Percentiles rank a stretch among this genome's conserved stretches.
Conservation (phyloP, 2,888 invertebrate genomes). For the Bombyx huttoni region DNA sequence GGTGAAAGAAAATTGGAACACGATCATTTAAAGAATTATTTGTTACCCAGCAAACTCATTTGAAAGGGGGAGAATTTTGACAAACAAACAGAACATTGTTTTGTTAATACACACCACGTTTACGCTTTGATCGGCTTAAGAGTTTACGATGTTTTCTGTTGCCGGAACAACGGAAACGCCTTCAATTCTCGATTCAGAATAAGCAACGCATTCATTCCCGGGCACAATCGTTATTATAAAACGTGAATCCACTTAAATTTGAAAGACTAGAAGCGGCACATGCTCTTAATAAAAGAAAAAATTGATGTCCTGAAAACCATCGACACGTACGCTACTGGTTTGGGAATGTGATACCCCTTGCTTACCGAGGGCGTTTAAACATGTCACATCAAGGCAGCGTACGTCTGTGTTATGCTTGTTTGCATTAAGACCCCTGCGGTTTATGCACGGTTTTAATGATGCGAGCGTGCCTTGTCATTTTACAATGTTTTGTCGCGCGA, state of each 20-base stretch:
- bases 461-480: conserved; percentile 32
- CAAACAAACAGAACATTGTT: neutral
- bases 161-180: neutral
- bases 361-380: neutral
- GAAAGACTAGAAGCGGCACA: too few species aligned
- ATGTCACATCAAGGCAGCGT: neutral
- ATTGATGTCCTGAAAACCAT: too few species aligned
- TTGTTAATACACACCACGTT: neutral
- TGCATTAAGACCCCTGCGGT: conserved; percentile 21
- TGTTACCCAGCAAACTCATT: conserved; percentile 12
- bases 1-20: conserved; percentile 16
- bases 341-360: too few species aligned
- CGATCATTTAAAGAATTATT: conserved; percentile 18
- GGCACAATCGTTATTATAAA: too few species aligned
- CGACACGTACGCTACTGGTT: too few species aligned
- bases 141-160: neutral
- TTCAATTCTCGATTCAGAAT: too few species aligned
- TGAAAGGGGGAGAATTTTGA: conserved; percentile 8
- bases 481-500: conserved; percentile 7
- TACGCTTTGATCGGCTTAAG: conserved; percentile 1
- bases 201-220: too few species aligned
- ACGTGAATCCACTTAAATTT: too few species aligned
- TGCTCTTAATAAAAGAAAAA: too few species aligned
- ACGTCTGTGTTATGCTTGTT: conserved; percentile 13
- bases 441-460: conserved; percentile 24